Conservation (phyloP, 2,888 invertebrate species). For the Clanis bilineata region DNA sequence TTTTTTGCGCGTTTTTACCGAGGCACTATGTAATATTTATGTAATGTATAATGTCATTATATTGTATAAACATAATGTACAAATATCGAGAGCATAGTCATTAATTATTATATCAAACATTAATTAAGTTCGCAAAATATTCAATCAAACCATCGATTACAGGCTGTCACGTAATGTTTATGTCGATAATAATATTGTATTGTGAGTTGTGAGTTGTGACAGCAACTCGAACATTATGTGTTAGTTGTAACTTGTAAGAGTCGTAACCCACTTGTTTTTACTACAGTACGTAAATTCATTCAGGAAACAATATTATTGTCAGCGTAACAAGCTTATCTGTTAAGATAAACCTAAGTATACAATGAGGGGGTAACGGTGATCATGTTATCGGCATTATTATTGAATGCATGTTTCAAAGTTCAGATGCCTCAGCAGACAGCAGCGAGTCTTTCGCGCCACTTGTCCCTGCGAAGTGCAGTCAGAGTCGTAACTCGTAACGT, state of each 20-base stretch:
- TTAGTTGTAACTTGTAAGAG: too few relatives aligned
- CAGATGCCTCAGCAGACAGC: neutral
- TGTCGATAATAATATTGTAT: slow-evolving; percentile 34
- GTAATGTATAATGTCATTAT: too few relatives aligned
- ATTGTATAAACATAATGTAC: too few relatives aligned
- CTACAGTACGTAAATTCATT: slow-evolving; percentile 23
- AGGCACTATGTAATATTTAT: too few relatives aligned
- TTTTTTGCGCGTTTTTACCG: neutral
- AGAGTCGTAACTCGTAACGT: slow-evolving; percentile 48
- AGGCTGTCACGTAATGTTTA: slow-evolving; percentile 44
- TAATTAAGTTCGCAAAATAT: slow-evolving; percentile 28
- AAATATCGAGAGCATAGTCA: too few relatives aligned
- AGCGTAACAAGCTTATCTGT: slow-evolving; percentile 21
- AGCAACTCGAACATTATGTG: slow-evolving; percentile 30
- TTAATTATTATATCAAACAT: neutral
- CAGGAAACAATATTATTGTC: slow-evolving; percentile 22
- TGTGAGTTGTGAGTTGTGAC: too few relatives aligned
- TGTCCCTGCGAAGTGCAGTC: slow-evolving; percentile 61
- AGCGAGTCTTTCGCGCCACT: slow-evolving; percentile 29
- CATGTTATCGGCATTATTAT: neutral
- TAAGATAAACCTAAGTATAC: slow-evolving; percentile 17
- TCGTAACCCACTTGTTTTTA: slow-evolving; percentile 24
- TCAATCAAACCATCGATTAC: slow-evolving; percentile 33
- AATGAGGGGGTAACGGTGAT: slow-evolving; percentile 8
- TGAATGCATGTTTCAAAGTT: neutral